These are phyloP conservation scores for Fistularia commersonii DNA, from an alignment of 2,797 vertebrate species.

Conservation along the genomic window DNA sequence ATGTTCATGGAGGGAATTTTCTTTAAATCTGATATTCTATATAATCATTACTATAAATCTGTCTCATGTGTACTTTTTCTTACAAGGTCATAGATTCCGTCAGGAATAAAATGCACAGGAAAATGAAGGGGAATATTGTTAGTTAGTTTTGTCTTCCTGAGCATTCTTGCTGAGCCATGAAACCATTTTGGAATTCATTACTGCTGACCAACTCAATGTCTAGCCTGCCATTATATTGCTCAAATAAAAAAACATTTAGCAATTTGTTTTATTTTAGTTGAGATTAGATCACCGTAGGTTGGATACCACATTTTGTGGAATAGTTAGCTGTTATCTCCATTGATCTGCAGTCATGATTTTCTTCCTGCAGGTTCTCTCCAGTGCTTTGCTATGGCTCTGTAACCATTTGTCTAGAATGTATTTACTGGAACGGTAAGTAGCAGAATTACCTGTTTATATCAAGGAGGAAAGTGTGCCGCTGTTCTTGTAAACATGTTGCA, in stretches of 20 bases:
- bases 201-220: constrained; percentile 8
- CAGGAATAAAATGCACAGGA: too few relatives aligned
- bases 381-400: constrained; percentile 38
- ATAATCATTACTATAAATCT: too few relatives aligned
- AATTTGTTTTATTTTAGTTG: not conserved
- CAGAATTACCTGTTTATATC: constrained; percentile 62
- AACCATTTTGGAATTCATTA: constrained; percentile 20
- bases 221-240: constrained; percentile 29
- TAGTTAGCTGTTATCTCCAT: too few relatives aligned
- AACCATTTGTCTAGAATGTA: not conserved
- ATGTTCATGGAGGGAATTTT: constrained; percentile 22
- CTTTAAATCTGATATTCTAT: constrained; percentile 8
- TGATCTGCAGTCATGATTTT: too few relatives aligned
- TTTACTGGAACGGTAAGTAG: constrained; percentile 41
- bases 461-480: constrained; percentile 34
- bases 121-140: too few relatives aligned
- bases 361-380: constrained; percentile 4
- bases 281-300: too few relatives aligned
- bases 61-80: too few relatives aligned
- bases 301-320: too few relatives aligned
- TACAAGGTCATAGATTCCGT: too few relatives aligned
- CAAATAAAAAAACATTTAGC: constrained; percentile 36
- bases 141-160: constrained; percentile 1
- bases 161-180: too few relatives aligned
- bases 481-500: constrained; percentile 56